These are phyloP conservation scores for Coboldia fuscipes DNA, from an alignment of 1,140 invertebrate genomes.

Conservation along the genomic window DNA sequence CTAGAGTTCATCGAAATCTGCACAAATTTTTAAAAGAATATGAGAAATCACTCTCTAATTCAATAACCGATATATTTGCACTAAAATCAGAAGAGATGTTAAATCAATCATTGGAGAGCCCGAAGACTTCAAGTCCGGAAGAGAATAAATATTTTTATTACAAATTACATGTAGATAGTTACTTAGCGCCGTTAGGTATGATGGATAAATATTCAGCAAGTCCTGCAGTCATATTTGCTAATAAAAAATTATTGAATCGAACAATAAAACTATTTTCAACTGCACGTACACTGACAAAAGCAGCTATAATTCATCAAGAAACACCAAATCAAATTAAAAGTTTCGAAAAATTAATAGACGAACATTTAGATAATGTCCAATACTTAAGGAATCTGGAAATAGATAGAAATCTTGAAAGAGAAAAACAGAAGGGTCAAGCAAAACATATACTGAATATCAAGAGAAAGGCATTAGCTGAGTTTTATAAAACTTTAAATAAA, in stretches of 20 bases:
- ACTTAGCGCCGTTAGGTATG: constrained; percentile 11
- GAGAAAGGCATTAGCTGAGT: constrained; percentile 54
- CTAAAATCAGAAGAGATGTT: constrained; percentile 12
- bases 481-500: constrained; percentile 53
- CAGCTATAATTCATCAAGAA: constrained; percentile 27
- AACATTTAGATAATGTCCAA: constrained; percentile 36
- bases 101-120: background rate
- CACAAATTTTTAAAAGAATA: constrained; percentile 73
- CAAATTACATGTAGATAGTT: constrained; percentile 10
- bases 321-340: constrained; percentile 32
- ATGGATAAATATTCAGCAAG: constrained; percentile 6
- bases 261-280: constrained; percentile 26
- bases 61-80: constrained; percentile 17
- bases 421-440: constrained; percentile 56
- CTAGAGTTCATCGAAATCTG: constrained; percentile 70
- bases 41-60: constrained; percentile 25
- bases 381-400: constrained; percentile 42
- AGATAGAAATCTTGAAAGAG: constrained; percentile 32
- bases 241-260: constrained; percentile 8
- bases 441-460: constrained; percentile 68
- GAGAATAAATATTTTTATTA: too few species aligned
- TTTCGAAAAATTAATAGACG: constrained; percentile 39
- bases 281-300: constrained; percentile 35
- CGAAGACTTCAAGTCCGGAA: background rate
- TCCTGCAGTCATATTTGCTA: background rate